phyloP scores from a whole-genome alignment of 2,113 vertebrate species.

The Ramphastos sulfuratus region DNA sequence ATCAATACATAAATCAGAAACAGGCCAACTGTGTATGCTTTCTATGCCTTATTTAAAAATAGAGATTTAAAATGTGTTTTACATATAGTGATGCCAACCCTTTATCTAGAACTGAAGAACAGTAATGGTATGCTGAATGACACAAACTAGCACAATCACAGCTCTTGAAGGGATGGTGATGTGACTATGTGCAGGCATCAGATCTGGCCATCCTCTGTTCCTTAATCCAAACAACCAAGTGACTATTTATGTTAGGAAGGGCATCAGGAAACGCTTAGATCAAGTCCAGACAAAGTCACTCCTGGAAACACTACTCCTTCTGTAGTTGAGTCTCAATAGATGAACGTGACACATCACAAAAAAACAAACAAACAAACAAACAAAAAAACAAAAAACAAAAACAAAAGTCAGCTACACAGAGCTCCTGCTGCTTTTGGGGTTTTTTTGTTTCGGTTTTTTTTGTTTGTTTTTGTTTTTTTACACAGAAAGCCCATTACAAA shows the following conservation, averaged over 20 bases:
- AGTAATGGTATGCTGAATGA: not conserved
- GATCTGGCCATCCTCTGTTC: not conserved
- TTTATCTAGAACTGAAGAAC: not conserved
- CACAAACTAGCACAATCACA: not conserved
- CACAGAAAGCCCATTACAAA: not conserved
- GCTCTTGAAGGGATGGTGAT: not conserved
- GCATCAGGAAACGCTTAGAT: not conserved
- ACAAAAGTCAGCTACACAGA: not conserved
- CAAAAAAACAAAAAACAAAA: no score
- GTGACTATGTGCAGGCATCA: fast-evolving
- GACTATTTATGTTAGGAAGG: no score
- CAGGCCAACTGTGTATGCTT: not conserved
- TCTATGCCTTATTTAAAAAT: not conserved
- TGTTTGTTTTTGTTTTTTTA: no score
- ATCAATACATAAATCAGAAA: not conserved
- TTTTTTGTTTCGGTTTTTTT: no score
- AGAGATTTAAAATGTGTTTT: not conserved
- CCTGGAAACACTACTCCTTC: no score
- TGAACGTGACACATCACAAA: not conserved
- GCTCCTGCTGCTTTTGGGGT: no score
- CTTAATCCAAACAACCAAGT: not conserved
- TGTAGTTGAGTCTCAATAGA: not conserved
- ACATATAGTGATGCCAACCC: not conserved
- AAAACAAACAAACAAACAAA: no score
- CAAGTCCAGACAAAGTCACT: not conserved